Evolutionary conservation across 2,113 vertebrate species (phyloP).

Genomic region (Dermatemys mawii): DNA sequence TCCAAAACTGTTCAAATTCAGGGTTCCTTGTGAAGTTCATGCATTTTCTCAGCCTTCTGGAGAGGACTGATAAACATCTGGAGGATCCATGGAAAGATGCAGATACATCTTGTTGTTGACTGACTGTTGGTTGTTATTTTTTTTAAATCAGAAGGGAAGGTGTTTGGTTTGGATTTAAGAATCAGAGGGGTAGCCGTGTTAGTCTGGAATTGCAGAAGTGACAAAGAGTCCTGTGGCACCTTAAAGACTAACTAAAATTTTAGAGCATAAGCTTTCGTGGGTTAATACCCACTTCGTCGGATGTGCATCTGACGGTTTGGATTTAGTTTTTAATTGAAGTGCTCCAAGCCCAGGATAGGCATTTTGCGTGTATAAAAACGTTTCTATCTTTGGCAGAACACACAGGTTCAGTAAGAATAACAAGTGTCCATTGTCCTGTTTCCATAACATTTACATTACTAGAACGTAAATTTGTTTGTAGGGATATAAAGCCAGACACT

Average conservation of each 20-base stretch:
- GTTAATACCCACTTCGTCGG: too few species aligned
- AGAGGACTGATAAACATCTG: not conserved
- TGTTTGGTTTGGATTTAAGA: not conserved
- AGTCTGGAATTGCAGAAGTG: too few species aligned
- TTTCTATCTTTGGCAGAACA: not conserved
- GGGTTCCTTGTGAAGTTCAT: not conserved
- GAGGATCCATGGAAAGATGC: not conserved
- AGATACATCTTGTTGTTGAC: not conserved
- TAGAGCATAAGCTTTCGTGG: too few species aligned
- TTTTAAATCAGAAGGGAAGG: not conserved
- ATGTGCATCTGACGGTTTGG: too few species aligned
- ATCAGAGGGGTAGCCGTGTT: too few species aligned
- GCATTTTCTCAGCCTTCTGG: not conserved
- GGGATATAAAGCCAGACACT: not conserved
- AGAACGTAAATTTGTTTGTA: not conserved
- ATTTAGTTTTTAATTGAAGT: not conserved
- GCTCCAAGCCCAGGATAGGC: not conserved
- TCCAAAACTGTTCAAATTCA: not conserved
- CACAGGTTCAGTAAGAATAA: not conserved
- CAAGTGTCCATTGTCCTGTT: not conserved
- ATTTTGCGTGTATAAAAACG: not conserved
- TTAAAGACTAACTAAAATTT: too few species aligned
- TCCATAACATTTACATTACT: not conserved
- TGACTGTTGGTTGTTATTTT: not conserved
- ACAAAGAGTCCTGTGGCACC: too few species aligned